Evolutionary conservation across 2,113 vertebrate species (phyloP), one percentile per base, ranked within the genome.

Genomic region (Pangasianodon gigas): DNA sequence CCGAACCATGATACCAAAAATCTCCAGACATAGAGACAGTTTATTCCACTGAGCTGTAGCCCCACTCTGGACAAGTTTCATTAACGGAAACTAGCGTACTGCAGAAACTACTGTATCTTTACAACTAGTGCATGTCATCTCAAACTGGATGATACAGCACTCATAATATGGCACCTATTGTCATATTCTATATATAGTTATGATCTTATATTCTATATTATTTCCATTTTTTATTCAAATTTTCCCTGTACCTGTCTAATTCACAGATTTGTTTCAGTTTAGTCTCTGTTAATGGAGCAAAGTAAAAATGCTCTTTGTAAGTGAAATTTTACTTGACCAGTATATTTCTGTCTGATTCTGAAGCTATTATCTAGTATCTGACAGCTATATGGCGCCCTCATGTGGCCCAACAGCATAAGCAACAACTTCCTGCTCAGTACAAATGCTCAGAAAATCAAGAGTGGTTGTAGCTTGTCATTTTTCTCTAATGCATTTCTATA

Each of bases 371-470:
- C 32, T 84, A 41, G 2, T 83, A 6, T 48, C 56, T 48, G 56
- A 51, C 44, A 80, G 87, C 56, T 81, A 26, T 67, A 6, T 88
- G 87, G 87, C 58, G 44, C 87, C 87, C 75, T 37, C 75, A n/a
- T 51, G 29, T 81, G 87, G 75, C 6, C 41, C 11, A 67, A 65
- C 37, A 37, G 32, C 21, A 79, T 52, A 37, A 88, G 29, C 24
- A 62, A 74, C 52, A 80, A 41, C 16, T 52, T 86, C 32, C 81
- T 83, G 52, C 3, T 37, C 26, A 80, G 5, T n/a, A 52, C 29
- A 56, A 56, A 19, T 56, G 16, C 52, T 58, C 37, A 60, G n/a
- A 84, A 60, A 60, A 44, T 60, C 18, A 26, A 52, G 6, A n/a
- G 3, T 51, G 46, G 19, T 44, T 60, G 54, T 26, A 26, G n/a